phyloP scores from a whole-genome alignment of 92 coral and sea anemone genomes.

The Palythoa heliodiscus region DNA sequence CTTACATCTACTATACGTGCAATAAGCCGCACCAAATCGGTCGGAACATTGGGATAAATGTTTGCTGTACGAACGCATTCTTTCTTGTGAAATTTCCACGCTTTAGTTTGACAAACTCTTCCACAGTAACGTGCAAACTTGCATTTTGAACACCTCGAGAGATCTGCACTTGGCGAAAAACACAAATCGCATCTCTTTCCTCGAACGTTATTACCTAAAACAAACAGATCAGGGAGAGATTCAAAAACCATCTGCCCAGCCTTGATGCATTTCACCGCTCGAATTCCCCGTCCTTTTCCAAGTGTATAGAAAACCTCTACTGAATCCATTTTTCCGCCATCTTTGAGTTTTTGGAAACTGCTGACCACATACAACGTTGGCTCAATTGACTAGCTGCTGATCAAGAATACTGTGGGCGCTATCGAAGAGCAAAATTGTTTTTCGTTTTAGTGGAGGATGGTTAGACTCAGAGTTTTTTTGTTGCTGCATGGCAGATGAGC shows the following conservation, averaged over 20 bases:
- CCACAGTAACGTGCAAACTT: conserved; percentile 88
- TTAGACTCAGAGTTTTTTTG: too few species aligned
- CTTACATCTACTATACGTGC: conserved; percentile 61
- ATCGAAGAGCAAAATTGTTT: not conserved
- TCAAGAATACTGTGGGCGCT: not conserved
- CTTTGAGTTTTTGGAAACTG: conserved; percentile 7
- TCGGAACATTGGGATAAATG: conserved; percentile 75
- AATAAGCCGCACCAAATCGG: conserved; percentile 79
- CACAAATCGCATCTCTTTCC: conserved; percentile 84
- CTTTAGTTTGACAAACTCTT: conserved; percentile 75
- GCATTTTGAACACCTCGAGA: conserved; percentile 85
- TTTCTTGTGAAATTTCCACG: conserved; percentile 86
- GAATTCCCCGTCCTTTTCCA: conserved; percentile 81
- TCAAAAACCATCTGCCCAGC: conserved; percentile 66
- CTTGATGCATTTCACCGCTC: conserved; percentile 53
- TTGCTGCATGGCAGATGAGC: not conserved
- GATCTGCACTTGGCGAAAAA: conserved; percentile 51
- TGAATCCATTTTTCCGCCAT: conserved; percentile 47
- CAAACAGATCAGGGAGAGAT: conserved; percentile 64
- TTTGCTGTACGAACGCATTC: conserved; percentile 75
- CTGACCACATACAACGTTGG: conserved; percentile 28
- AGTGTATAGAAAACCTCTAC: conserved; percentile 58
- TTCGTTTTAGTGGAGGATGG: not conserved
- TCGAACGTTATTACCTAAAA: conserved; percentile 71
- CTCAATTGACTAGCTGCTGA: conserved; percentile 31